Conservation (phyloP, 2,888 invertebrate genomes). For the Mesoligia furuncula region DNA sequence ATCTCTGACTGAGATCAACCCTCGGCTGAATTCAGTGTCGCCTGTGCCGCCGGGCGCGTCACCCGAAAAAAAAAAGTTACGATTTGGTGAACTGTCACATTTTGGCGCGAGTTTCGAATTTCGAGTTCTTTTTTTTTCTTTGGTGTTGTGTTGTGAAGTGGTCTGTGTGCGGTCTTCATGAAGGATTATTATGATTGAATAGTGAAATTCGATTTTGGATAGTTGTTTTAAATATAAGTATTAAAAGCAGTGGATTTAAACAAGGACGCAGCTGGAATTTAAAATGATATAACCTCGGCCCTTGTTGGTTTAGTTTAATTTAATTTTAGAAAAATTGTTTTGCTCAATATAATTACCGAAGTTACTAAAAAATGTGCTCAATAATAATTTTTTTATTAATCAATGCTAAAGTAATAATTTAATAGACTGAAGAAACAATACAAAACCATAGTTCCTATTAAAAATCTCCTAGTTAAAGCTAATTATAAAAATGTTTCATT, state of each 20-base stretch:
- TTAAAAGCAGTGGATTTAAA: neutral
- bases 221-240: neutral
- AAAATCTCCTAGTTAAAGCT: neutral
- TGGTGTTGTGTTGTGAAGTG: slow-evolving; percentile 33
- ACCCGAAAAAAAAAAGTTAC: slow-evolving; percentile 81
- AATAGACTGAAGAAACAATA: slow-evolving; percentile 20
- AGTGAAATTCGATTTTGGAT: neutral
- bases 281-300: neutral
- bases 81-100: slow-evolving; percentile 70
- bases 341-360: slow-evolving; percentile 27
- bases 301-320: neutral
- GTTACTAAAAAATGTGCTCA: slow-evolving; percentile 16
- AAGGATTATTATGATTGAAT: neutral
- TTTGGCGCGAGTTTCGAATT: slow-evolving; percentile 66
- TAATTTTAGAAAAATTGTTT: neutral
- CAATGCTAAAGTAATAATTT: neutral
- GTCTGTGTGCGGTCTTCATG: slow-evolving; percentile 11
- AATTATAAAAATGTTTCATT: neutral
- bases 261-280: neutral
- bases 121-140: slow-evolving; percentile 31
- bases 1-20: slow-evolving; percentile 84
- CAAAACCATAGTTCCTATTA: slow-evolving; percentile 35
- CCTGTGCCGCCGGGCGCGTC: slow-evolving; percentile 80
- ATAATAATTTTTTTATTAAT: neutral
- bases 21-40: slow-evolving; percentile 85